A percentile compares a stretch with the other conserved stretches of the same genome.
These are phyloP conservation scores for Drosophila kurseongensis DNA, from an alignment of 1,140 invertebrate genomes.

Conservation along the genomic window DNA sequence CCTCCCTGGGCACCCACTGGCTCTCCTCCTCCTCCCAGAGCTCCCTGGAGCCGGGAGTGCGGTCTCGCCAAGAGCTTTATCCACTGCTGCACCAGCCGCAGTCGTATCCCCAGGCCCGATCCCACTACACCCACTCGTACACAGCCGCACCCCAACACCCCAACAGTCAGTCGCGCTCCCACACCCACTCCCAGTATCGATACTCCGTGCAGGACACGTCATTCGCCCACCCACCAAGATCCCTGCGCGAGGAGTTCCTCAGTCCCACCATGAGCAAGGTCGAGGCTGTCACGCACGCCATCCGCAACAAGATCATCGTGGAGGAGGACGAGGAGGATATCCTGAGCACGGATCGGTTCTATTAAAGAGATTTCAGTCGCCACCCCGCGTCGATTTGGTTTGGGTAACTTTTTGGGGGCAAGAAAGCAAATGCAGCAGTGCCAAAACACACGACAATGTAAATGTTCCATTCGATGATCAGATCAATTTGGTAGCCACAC, in stretches of 20 bases:
- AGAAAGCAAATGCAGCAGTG: slow-evolving; percentile 49
- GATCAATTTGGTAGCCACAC: slow-evolving; percentile 35
- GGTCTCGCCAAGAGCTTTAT: slow-evolving; percentile 56
- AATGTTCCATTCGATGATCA: slow-evolving; percentile 63
- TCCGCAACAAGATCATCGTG: slow-evolving; percentile 81
- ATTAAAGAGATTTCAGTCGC: slow-evolving; percentile 82
- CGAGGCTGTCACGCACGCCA: slow-evolving; percentile 76
- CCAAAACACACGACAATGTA: slow-evolving; percentile 70
- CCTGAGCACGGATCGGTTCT: slow-evolving; percentile 77
- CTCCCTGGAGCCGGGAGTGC: slow-evolving; percentile 20
- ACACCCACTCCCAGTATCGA: slow-evolving; percentile 27
- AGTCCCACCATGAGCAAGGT: slow-evolving; percentile 64
- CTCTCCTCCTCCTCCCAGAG: slow-evolving; percentile 56
- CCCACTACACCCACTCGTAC: slow-evolving; percentile 34
- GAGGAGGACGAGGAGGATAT: slow-evolving; percentile 83
- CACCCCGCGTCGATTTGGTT: slow-evolving; percentile 29
- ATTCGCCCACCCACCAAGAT: slow-evolving; percentile 47
- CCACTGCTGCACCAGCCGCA: slow-evolving; percentile 72
- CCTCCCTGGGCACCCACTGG: slow-evolving; percentile 51
- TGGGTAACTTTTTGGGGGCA: slow-evolving; percentile 5
- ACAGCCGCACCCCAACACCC: slow-evolving; percentile 12
- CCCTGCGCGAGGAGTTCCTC: slow-evolving; percentile 35
- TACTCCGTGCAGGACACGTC: slow-evolving; percentile 61
- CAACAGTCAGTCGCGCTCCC: slow-evolving; percentile 12
- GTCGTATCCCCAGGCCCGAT: slow-evolving; percentile 51